Base-by-base conservation (phyloP, 2,113 vertebrate species). In the Orientallactaga bullata region DNA sequence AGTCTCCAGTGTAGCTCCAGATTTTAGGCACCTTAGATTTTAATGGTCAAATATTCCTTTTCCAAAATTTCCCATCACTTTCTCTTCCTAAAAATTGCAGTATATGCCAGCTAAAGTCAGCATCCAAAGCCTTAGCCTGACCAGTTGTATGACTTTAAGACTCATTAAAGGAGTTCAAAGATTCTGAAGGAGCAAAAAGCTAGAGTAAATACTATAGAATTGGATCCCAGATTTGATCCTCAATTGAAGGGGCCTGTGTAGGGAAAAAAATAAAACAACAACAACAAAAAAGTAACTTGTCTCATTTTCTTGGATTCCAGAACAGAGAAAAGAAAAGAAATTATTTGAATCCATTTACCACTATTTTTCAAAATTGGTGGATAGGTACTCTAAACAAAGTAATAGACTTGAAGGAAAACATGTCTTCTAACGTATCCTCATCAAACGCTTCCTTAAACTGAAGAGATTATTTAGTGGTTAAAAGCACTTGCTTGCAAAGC, bases 131-230 rank as follows among this genome's bases (percentile, higher is more conserved):
- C 9, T 69, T 76, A 37, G 21, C 37, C 82, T 89, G 39, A 37
- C 80, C 26, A 18, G 12, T 66, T 68, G 24, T 74, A 35, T 78
- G 32, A 82, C 23, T 72, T 94, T 83, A 83, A 83, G 42, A 77
- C 24, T 61, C 83, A n/a, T n/a, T 93, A 72, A 42, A 58, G 35
- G 30, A 32, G 2, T 73, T 35, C 5, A 37, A 61, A 79, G 30
- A 86, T 77, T 76, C 30, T 60, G 60, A 83, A 94, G 93, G 16
- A 93, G 39, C 0, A 30, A 66, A 91, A 74, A 86, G 60, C 74
- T 58, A 80, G 83, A 72, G 68, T 76, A 89, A 85, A n/a, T 23
- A 37, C 32, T 42, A 21, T 61, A 73, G 39, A 88, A 63, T 3
- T 11, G 35, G 28, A 37, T 13, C 8, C 37, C 39, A 78, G 60